These are phyloP conservation scores for Apeira syringaria DNA, from an alignment of 2,888 invertebrate species.

Conservation along the genomic window DNA sequence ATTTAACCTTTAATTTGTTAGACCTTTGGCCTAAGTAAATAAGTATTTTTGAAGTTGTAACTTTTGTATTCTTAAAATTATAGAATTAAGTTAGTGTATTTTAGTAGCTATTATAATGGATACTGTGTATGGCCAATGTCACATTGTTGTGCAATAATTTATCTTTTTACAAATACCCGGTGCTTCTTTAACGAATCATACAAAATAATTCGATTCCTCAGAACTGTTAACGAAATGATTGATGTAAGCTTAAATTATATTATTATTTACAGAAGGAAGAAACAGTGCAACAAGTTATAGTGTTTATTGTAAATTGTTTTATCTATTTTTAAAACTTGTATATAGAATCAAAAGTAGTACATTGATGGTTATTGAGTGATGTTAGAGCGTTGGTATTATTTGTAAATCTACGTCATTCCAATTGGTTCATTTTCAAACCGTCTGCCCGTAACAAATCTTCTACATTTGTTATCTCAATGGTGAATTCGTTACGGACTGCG, in stretches of 20 bases:
- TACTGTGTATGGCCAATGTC: conserved; percentile 35
- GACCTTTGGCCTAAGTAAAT: conserved; percentile 76
- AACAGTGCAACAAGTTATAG: conserved; percentile 29
- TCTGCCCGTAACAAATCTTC: conserved; percentile 37
- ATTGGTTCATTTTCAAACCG: conserved; percentile 50
- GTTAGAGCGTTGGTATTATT: conserved; percentile 58
- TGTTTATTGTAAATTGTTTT: conserved; percentile 46
- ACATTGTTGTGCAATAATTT: conserved; percentile 62
- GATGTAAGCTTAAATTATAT: conserved; percentile 60
- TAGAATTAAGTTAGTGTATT: conserved; percentile 34
- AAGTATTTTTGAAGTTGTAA: conserved; percentile 55
- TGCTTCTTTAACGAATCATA: conserved; percentile 54
- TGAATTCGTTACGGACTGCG: conserved; percentile 21
- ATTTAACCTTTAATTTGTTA: conserved; percentile 53
- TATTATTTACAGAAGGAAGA: too few species aligned
- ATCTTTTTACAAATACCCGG: conserved; percentile 54
- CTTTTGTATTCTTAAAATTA: conserved; percentile 52
- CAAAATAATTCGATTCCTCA: conserved; percentile 59
- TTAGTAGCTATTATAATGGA: conserved; percentile 31
- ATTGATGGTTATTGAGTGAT: conserved; percentile 56
- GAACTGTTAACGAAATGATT: conserved; percentile 65
- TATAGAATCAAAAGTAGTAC: conserved; percentile 54
- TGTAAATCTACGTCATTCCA: conserved; percentile 66
- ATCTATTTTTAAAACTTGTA: conserved; percentile 54
- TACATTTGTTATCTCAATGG: conserved; percentile 2